Conservation (phyloP, 2,113 vertebrate species). For the Laticauda colubrina region DNA sequence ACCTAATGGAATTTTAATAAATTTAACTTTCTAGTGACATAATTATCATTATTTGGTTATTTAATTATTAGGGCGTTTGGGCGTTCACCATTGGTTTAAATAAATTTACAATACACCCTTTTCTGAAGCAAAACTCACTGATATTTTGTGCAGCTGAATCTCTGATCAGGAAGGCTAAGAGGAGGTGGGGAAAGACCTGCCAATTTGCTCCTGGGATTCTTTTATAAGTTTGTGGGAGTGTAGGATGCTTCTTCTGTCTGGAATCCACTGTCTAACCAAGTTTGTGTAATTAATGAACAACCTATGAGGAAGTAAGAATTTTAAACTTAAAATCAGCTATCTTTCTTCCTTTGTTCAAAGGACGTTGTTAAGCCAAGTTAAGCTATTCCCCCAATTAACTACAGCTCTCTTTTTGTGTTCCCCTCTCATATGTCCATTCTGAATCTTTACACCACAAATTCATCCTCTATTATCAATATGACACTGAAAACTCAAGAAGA, state of each 20-base stretch:
- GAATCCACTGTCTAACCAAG: not conserved
- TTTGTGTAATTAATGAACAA: not conserved
- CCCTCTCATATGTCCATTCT: not conserved
- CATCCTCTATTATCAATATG: not conserved
- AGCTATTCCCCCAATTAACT: not conserved
- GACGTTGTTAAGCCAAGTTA: not conserved
- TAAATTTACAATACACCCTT: not conserved
- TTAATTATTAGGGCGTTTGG: not conserved
- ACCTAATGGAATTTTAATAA: not conserved
- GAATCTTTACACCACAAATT: not conserved
- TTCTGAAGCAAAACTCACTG: not conserved
- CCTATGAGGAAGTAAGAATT: not conserved
- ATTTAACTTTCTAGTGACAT: not conserved
- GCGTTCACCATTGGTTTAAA: not conserved
- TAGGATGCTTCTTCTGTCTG: not conserved
- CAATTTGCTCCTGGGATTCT: not conserved
- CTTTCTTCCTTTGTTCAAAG: not conserved
- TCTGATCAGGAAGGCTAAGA: not conserved
- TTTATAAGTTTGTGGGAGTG: not conserved
- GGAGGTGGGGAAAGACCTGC: no score
- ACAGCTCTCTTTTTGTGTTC: not conserved
- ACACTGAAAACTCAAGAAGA: not conserved
- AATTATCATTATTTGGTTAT: not conserved
- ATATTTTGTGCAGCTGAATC: not conserved
- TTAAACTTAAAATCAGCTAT: not conserved